Evolutionary conservation across 2,888 invertebrate species (phyloP).

Genomic region (Mythimna pallens): DNA sequence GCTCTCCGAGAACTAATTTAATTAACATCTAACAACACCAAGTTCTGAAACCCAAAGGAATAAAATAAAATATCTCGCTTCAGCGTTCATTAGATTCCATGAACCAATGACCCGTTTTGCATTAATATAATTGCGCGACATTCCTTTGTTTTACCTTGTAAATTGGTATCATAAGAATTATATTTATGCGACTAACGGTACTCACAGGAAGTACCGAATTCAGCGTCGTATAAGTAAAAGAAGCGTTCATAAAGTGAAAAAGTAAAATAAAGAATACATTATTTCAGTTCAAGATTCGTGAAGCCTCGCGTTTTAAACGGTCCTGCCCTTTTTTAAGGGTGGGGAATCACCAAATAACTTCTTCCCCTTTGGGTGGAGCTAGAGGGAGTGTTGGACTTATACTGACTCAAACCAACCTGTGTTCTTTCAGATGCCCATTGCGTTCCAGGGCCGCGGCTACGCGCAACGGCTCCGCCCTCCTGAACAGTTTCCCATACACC

Average conservation of each 20-base stretch:
- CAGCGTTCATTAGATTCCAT: constrained; percentile 29
- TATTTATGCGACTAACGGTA: constrained; percentile 51
- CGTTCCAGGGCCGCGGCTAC: no score
- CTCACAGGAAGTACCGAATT: constrained; percentile 29
- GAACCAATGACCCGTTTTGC: constrained; percentile 41
- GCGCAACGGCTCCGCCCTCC: background rate
- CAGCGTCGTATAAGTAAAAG: constrained; percentile 19
- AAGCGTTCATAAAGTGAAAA: constrained; percentile 10
- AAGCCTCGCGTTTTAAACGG: constrained; percentile 11
- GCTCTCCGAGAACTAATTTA: constrained; percentile 66
- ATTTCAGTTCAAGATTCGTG: constrained; percentile 7
- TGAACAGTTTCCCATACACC: constrained; percentile 20
- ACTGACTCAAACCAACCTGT: no score
- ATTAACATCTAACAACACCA: constrained; percentile 62
- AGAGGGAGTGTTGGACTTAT: no score
- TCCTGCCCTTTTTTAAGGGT: background rate
- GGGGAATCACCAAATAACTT: no score
- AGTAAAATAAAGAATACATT: background rate
- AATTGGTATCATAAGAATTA: constrained; percentile 50
- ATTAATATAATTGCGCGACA: constrained; percentile 49
- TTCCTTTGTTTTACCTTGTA: constrained; percentile 27
- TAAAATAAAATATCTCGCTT: constrained; percentile 51
- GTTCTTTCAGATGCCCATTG: no score
- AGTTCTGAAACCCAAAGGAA: constrained; percentile 48
- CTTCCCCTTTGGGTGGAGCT: no score